These are phyloP conservation scores for Mesorhabditis sp. DNA, from an alignment of 2,888 invertebrate genomes.

Conservation along the genomic window DNA sequence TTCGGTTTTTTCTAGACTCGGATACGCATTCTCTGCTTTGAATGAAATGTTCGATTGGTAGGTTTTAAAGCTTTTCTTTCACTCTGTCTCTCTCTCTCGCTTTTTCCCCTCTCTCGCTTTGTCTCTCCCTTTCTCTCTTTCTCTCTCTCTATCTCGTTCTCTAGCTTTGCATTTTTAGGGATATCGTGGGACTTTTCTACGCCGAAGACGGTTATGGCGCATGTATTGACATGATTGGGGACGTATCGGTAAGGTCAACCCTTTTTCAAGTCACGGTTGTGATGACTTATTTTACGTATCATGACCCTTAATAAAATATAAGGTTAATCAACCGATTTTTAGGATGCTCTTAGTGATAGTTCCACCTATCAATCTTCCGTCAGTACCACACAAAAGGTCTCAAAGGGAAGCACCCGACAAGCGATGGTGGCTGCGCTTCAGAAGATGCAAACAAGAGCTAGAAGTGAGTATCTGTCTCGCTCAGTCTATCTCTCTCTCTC, in stretches of 20 bases:
- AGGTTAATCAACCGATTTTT: not conserved
- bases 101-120: too few species aligned
- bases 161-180: not conserved
- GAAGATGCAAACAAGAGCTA: not conserved
- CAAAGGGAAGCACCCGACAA: not conserved
- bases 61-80: not conserved
- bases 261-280: not conserved
- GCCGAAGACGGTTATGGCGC: not conserved
- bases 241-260: not conserved
- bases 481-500: too few species aligned
- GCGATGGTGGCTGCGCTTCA: not conserved
- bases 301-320: not conserved
- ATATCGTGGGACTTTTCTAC: conserved; percentile 4
- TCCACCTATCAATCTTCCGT: not conserved
- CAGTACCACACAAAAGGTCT: not conserved
- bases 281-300: not conserved
- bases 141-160: not conserved
- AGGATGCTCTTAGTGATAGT: not conserved
- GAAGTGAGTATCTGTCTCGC: not conserved
- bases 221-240: not conserved
- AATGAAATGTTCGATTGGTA: not conserved
- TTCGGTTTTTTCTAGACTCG: not conserved
- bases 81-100: too few species aligned
- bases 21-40: not conserved
- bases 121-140: too few species aligned